Evolutionary conservation across 2,888 invertebrate species (phyloP), one percentile per base, ranked within the genome.

Genomic region (Lottia scabra): DNA sequence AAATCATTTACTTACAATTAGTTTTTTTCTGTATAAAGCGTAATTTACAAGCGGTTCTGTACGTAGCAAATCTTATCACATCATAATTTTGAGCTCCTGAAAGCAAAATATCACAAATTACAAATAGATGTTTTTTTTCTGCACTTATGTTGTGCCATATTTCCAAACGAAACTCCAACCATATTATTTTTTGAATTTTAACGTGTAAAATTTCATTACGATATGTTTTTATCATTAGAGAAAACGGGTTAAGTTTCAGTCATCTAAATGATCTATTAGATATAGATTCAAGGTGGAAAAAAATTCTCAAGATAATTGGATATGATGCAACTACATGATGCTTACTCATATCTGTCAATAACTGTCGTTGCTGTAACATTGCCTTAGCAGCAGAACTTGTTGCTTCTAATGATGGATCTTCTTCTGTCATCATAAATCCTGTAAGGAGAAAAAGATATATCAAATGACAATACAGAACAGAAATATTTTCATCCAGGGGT

Each of bases 11-110:
- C 96, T 94, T 91, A 97, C 97, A 92, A 90, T 97, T 97, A 84
- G 97, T 97, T 91, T 97, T 97, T 91, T 97, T 98, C 91, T 99
- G 99, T 76, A 99, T 96, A 91, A 97, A 99, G 84, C 98, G 92
- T 71, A 99, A 92, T 90, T 99, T 99, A 88, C 96, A 97, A 12
- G 99, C 98, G 4, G 98, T 98, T 79, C 99, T 93, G 90, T 99
- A 99, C 1, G 98, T 98, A 65, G 99, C 97, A 91, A 99, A 99
- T 84, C 98, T 93, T 87, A 99, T 99, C 78, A 95, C 93, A 91
- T 99, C 98, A 89, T 96, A 98, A 78, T 88, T 88, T 77, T 88
- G 88, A 13, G 87, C 84, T 68, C 88, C 88, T 88, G 81, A 30
- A 81, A 83, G 70, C 65, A 27, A 62, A 38, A 38, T 38, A 4